Evolutionary conservation across 1,140 invertebrate genomes (phyloP).

Genomic region (Epicauta chinensis): DNA sequence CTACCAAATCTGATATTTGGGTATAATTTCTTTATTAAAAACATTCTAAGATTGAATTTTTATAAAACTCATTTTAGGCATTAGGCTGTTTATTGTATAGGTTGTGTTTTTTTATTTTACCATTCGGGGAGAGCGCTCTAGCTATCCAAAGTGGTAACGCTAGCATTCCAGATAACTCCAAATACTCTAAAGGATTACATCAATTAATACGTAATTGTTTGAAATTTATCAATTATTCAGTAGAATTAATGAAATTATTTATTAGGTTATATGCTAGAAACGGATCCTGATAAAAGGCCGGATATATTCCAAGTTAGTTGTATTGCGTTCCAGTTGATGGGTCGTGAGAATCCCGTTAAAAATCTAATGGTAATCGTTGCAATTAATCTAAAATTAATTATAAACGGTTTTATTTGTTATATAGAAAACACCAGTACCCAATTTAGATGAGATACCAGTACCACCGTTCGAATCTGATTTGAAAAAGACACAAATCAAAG

Average conservation of each 20-base stretch:
- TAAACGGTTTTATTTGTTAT: conserved; percentile 3
- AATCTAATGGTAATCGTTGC: conserved; percentile 68
- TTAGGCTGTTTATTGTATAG: conserved; percentile 87
- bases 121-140: conserved; percentile 89
- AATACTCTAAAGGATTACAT: conserved; percentile 60
- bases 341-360: conserved; percentile 71
- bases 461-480: conserved; percentile 60
- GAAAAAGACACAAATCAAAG: conserved; percentile 53
- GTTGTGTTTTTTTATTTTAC: conserved; percentile 86
- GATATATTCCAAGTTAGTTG: conserved; percentile 86
- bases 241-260: background rate
- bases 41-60: background rate
- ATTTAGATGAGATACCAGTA: conserved; percentile 56
- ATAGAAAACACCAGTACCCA: conserved; percentile 61
- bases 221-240: conserved; percentile 2
- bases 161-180: conserved; percentile 76
- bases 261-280: conserved; percentile 78
- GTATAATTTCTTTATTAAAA: conserved; percentile 43
- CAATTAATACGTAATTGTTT: conserved; percentile 47
- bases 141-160: conserved; percentile 91
- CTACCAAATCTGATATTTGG: conserved; percentile 92
- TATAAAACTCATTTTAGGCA: conserved; percentile 52
- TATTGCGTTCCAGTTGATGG: conserved; percentile 67
- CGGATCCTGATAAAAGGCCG: conserved; percentile 73
- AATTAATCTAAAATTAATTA: background rate